These are phyloP conservation scores for Cephus runcator DNA, from an alignment of 2,888 invertebrate species.

Conservation along the genomic window DNA sequence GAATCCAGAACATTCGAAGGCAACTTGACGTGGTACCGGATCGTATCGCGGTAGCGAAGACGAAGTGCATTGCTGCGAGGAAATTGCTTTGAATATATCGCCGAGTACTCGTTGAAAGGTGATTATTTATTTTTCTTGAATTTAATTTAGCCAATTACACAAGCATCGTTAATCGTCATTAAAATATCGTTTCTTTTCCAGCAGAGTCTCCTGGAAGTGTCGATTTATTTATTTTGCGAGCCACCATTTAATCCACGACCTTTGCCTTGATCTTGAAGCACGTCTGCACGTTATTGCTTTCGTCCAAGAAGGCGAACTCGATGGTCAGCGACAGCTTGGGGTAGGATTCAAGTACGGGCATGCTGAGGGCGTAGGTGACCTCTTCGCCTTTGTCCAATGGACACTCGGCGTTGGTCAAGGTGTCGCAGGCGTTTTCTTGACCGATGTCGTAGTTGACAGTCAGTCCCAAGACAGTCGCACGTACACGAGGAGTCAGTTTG, in stretches of 20 bases:
- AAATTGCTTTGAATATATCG: neutral
- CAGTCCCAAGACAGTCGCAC: constrained; percentile 37
- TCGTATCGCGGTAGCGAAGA: neutral
- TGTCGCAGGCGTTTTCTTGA: constrained; percentile 49
- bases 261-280: constrained; percentile 46
- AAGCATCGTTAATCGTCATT: neutral
- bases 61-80: neutral
- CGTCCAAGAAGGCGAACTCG: constrained; percentile 44
- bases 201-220: neutral
- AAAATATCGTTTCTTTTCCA: neutral
- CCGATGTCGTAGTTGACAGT: constrained; percentile 43
- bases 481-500: constrained; percentile 42
- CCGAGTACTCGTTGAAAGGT: neutral
- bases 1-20: neutral
- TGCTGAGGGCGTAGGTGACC: constrained; percentile 49
- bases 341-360: constrained; percentile 46
- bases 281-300: constrained; percentile 30
- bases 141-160: neutral
- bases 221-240: neutral
- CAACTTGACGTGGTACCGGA: neutral
- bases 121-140: neutral
- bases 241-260: constrained; percentile 26
- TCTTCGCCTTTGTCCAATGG: constrained; percentile 50
- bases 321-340: constrained; percentile 42
- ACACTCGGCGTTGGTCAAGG: constrained; percentile 45